Evolutionary conservation across 2,797 vertebrate species (phyloP).

Genomic region (Euthynnus affinis): DNA sequence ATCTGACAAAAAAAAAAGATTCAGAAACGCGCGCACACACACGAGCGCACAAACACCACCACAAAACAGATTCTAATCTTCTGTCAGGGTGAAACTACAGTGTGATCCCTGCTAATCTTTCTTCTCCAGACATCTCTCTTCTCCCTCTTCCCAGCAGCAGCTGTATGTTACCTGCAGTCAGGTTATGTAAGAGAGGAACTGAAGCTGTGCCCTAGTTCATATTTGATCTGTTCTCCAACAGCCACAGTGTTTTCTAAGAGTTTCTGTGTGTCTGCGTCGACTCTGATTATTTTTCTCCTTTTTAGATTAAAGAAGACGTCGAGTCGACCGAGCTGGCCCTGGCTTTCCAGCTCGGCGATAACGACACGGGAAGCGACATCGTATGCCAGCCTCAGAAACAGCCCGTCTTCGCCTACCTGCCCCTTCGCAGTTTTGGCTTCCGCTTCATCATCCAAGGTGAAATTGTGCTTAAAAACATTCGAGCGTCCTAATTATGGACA

Average conservation of each 20-base stretch:
- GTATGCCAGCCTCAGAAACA: slow-evolving; percentile 83
- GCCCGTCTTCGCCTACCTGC: slow-evolving; percentile 88
- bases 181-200: slow-evolving; percentile 45
- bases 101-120: neutral
- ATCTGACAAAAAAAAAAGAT: slow-evolving; percentile 11
- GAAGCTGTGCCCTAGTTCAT: slow-evolving; percentile 3
- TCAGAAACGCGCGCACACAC: slow-evolving; percentile 10
- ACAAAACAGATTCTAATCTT: slow-evolving; percentile 35
- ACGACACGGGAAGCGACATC: slow-evolving; percentile 45
- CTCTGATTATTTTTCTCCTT: slow-evolving; percentile 23
- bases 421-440: slow-evolving; percentile 88
- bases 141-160: slow-evolving; percentile 35
- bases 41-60: slow-evolving; percentile 6
- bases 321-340: slow-evolving; percentile 87
- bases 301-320: slow-evolving; percentile 85
- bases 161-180: slow-evolving; percentile 22
- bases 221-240: slow-evolving; percentile 10
- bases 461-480: rapidly evolving
- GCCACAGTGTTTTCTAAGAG: slow-evolving; percentile 11
- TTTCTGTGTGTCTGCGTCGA: slow-evolving; percentile 16
- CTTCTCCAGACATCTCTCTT: slow-evolving; percentile 15
- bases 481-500: neutral
- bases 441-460: slow-evolving; percentile 89
- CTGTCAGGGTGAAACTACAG: slow-evolving; percentile 6
- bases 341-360: slow-evolving; percentile 83